These are phyloP conservation scores for Campylorhamphus procurvoides DNA, from an alignment of 2,113 vertebrate genomes.

Conservation along the genomic window DNA sequence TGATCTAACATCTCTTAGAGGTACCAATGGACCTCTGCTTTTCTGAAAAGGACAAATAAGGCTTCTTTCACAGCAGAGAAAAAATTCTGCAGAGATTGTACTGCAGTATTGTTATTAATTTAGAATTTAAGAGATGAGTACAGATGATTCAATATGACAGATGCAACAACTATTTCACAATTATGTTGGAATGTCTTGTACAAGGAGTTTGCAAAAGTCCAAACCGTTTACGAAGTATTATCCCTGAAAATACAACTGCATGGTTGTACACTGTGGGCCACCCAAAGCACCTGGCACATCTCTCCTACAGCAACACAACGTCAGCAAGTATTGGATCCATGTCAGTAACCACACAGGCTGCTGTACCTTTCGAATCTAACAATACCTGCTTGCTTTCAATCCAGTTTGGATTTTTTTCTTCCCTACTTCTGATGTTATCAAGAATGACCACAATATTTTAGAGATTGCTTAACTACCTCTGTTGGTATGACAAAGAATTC, in stretches of 20 bases:
- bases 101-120: neutral
- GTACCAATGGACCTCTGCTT: neutral
- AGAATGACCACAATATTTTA: neutral
- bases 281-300: neutral
- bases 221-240: neutral
- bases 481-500: neutral
- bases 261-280: accelerated
- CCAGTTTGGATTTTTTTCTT: neutral
- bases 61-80: neutral
- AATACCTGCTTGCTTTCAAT: neutral
- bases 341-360: neutral
- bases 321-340: neutral
- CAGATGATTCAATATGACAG: neutral
- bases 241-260: neutral
- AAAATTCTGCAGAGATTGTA: neutral
- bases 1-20: neutral
- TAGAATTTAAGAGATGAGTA: neutral
- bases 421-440: neutral
- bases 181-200: neutral
- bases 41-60: neutral
- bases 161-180: neutral
- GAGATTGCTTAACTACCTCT: neutral
- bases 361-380: neutral
- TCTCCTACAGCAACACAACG: neutral
- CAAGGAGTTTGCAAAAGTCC: neutral